A percentile compares a stretch with the other conserved stretches of the same genome.
Conservation (phyloP, 1,140 invertebrate species). For the Pectinophora gossypiella region DNA sequence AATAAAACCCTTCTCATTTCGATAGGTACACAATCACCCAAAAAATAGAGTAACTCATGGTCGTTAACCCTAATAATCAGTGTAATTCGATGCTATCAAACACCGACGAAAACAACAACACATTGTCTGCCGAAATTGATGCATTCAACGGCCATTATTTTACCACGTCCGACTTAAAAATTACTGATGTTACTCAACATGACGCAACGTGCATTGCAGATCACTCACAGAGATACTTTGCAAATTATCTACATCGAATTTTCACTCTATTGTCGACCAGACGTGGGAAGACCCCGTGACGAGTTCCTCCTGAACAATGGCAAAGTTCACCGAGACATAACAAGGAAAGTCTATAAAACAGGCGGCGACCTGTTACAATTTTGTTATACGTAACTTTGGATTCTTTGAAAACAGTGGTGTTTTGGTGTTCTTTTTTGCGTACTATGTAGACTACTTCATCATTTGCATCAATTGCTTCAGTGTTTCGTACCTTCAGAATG, state of each 20-base stretch:
- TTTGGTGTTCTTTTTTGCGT: not conserved
- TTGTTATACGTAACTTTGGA: conserved; percentile 48
- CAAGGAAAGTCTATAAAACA: conserved; percentile 68
- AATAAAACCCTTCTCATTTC: too few species aligned
- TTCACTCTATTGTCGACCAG: conserved; percentile 62
- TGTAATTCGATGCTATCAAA: too few species aligned
- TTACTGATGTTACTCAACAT: conserved; percentile 28
- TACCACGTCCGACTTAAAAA: conserved; percentile 19
- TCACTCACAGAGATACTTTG: conserved; percentile 37
- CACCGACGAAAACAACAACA: too few species aligned
- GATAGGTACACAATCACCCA: too few species aligned
- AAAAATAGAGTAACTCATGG: too few species aligned
- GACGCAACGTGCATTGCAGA: conserved; percentile 19
- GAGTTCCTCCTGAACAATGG: conserved; percentile 54
- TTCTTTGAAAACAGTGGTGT: conserved; percentile 23
- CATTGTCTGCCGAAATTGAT: too few species aligned
- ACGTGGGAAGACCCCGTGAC: conserved; percentile 62
- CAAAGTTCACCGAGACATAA: conserved; percentile 69
- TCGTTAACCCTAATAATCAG: too few species aligned
- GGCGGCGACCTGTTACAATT: conserved; percentile 35
- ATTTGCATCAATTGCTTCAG: not conserved
- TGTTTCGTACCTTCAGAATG: conserved; percentile 12
- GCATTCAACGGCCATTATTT: not conserved
- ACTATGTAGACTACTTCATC: not conserved
- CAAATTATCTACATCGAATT: conserved; percentile 62